These are phyloP conservation scores for Phacellophora camtschatica DNA, from an alignment of 30 jellyfish, hydroid and myxozoan species.

Conservation along the genomic window DNA sequence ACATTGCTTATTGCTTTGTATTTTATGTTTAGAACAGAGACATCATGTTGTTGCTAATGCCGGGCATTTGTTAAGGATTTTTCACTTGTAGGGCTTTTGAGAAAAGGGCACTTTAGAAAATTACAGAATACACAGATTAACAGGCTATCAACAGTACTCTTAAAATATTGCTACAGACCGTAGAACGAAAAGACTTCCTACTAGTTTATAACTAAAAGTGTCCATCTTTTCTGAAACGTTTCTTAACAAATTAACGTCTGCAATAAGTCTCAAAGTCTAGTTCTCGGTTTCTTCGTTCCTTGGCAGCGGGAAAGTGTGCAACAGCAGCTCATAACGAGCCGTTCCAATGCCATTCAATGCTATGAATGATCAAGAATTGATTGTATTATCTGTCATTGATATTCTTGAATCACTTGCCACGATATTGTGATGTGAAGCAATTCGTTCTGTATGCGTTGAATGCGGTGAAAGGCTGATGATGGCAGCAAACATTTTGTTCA, in stretches of 20 bases:
- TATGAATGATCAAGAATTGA: background rate
- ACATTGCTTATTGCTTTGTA: no score
- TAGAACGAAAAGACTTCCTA: background rate
- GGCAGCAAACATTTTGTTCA: slow-evolving; percentile 10
- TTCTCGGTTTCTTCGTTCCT: background rate
- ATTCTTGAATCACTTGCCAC: background rate
- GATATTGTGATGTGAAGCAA: background rate
- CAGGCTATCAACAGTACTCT: slow-evolving; percentile 30
- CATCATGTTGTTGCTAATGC: no score
- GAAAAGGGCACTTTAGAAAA: slow-evolving; percentile 20
- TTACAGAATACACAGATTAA: slow-evolving; percentile 8
- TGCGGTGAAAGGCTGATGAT: slow-evolving; percentile 2
- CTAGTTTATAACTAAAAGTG: background rate
- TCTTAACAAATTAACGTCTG: background rate
- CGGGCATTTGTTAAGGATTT: slow-evolving; percentile 10
- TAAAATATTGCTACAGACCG: background rate
- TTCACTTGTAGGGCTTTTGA: slow-evolving; percentile 14
- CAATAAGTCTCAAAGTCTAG: background rate
- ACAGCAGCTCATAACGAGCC: background rate
- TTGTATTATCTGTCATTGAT: slow-evolving; percentile 10
- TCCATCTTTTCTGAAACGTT: background rate
- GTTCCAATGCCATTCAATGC: slow-evolving; percentile 11
- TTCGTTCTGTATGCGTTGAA: background rate
- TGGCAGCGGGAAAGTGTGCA: background rate
- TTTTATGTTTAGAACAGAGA: no score